phyloP scores from a whole-genome alignment of 2,113 vertebrate genomes.

The Toxostoma redivivum region DNA sequence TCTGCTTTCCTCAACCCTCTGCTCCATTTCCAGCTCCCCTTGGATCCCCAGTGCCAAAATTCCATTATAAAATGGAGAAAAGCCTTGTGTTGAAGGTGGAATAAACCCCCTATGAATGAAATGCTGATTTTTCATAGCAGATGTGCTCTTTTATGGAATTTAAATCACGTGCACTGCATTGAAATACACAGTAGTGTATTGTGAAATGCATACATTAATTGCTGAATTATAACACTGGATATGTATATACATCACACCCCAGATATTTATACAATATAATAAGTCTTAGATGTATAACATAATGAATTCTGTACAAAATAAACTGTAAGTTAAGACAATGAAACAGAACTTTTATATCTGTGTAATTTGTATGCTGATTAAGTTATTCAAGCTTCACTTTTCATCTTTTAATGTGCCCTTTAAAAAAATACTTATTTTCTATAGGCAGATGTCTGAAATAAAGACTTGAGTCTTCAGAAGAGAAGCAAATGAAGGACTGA shows the following conservation, averaged over 20 bases:
- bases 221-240: constrained; percentile 51
- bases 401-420: constrained; percentile 43
- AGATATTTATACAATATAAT: constrained; percentile 44
- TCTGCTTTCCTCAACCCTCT: neutral
- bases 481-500: constrained; percentile 62
- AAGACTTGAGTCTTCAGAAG: constrained; percentile 54
- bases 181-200: constrained; percentile 41
- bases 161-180: constrained; percentile 41
- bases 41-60: neutral
- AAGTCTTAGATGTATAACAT: constrained; percentile 23
- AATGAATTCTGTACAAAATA: constrained; percentile 32
- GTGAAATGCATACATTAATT: constrained; percentile 57
- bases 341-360: constrained; percentile 44
- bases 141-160: constrained; percentile 52
- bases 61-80: neutral
- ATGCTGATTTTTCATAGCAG: neutral
- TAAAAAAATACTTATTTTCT: neutral
- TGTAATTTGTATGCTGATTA: constrained; percentile 50
- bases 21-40: neutral
- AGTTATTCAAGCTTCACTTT: constrained; percentile 46
- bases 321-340: constrained; percentile 41
- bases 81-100: neutral
- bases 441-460: constrained; percentile 57
- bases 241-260: constrained; percentile 62
- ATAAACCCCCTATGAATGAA: neutral